Conservation (phyloP, 2,797 vertebrate genomes). For the Ceyx erithaca region DNA sequence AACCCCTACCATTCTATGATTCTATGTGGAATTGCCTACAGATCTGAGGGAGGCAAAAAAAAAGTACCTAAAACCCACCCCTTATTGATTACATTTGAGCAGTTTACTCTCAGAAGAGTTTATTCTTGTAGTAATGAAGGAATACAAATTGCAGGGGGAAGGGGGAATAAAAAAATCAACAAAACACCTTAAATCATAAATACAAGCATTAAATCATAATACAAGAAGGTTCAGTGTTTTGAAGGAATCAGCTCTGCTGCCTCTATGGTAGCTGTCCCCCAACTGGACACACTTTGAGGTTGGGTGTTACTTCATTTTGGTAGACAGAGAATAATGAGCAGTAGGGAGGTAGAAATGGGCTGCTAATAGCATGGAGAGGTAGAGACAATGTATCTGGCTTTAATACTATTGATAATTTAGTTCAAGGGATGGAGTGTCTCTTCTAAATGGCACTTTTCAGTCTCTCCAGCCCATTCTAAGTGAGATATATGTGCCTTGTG, state of each 20-base stretch:
- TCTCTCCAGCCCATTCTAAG: slow-evolving; percentile 53
- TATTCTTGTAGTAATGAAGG: not conserved
- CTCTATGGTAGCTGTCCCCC: not conserved
- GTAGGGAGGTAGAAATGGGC: slow-evolving; percentile 7
- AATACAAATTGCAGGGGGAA: not conserved
- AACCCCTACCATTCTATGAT: no score
- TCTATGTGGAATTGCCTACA: not conserved
- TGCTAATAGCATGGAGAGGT: not conserved
- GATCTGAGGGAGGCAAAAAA: not conserved
- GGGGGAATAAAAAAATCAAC: no score
- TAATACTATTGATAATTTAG: slow-evolving; percentile 59
- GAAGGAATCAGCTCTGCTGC: not conserved
- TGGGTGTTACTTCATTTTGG: slow-evolving; percentile 29
- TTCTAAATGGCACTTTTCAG: slow-evolving; percentile 58
- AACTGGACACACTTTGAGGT: not conserved
- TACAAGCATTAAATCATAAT: no score
- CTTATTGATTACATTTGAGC: not conserved
- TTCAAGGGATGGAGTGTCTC: slow-evolving; percentile 33
- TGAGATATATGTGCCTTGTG: slow-evolving; percentile 51
- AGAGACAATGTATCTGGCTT: slow-evolving; percentile 34
- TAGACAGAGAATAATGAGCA: slow-evolving; percentile 45
- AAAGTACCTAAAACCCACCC: not conserved
- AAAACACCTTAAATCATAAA: not conserved
- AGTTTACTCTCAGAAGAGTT: not conserved
- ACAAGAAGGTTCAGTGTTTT: not conserved